Conservation (phyloP, 2,888 invertebrate genomes). For the Drosophila mercatorum region DNA sequence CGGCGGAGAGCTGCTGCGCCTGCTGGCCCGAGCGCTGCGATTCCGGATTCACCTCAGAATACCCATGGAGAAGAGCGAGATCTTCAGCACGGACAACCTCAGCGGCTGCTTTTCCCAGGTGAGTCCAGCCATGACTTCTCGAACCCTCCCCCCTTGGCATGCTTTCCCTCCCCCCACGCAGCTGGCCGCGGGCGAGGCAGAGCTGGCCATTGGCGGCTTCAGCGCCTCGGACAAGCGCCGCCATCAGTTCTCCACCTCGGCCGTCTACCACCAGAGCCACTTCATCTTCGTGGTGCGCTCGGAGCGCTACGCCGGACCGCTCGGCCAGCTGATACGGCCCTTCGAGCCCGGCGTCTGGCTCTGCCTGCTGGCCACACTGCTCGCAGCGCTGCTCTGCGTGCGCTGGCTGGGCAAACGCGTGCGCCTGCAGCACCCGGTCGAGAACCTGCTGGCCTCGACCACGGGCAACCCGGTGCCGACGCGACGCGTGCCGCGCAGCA, state of each 20-base stretch:
- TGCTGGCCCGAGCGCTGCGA: constrained; percentile 61
- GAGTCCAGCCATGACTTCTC: neutral
- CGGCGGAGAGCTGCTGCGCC: constrained; percentile 72
- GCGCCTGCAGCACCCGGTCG: constrained; percentile 43
- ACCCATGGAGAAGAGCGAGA: constrained; percentile 40
- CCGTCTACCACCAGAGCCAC: constrained; percentile 66
- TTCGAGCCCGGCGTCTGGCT: constrained; percentile 67
- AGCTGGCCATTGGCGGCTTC: constrained; percentile 77
- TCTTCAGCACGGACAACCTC: constrained; percentile 39
- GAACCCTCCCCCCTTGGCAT: too few relatives aligned
- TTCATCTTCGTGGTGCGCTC: constrained; percentile 70
- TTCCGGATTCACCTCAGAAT: constrained; percentile 66
- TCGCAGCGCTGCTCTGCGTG: constrained; percentile 22
- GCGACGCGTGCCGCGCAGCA: constrained; percentile 48
- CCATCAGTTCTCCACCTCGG: constrained; percentile 59
- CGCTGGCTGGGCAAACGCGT: constrained; percentile 38
- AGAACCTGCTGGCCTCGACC: constrained; percentile 55
- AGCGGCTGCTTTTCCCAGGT: constrained; percentile 76
- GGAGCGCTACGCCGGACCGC: constrained; percentile 46
- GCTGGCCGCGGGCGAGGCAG: constrained; percentile 56
- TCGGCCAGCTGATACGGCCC: constrained; percentile 63
- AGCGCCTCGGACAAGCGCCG: constrained; percentile 62
- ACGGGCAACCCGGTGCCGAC: constrained; percentile 70
- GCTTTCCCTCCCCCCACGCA: constrained; percentile 20
- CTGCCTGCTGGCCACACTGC: constrained; percentile 28